Evolutionary conservation across 2,888 invertebrate genomes (phyloP), one percentile per base, ranked within the genome.

Genomic region (Cephus spinipes): DNA sequence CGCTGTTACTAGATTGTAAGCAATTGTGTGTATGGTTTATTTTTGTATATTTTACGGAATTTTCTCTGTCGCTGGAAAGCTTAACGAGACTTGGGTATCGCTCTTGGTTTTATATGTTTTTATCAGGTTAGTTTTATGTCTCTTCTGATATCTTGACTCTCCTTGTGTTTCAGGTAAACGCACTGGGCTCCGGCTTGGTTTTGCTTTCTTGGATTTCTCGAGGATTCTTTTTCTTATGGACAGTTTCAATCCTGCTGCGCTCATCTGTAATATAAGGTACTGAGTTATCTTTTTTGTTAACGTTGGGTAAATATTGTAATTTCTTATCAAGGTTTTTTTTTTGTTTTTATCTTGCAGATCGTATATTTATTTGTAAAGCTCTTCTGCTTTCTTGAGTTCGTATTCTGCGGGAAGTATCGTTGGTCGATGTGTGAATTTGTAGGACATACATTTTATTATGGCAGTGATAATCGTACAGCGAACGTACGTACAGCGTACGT

Each of bases 251-350:
- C 55, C 55, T 55, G 55, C 9, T 23, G 23, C 9, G 23, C 4
- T 23, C 23, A 23, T 55, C 55, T 23, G 55, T 23, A 55, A 55
- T 55, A 9, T 1, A 55, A 23, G 55, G 55, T 23, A 55, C 55
- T 55, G 55, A 23, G 55, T 23, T 55, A 55, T 55, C 55, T 9
- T 55, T 55, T 23, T 55, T 55, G 55, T 23, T 55, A 2, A 55
- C 55, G 23, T 55, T 55, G 55, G 9, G 23, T 9, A 55, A 55
- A 55, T 55, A 55, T 76, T 76, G 73, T 36, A 71, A 55, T 73
- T 76, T 34, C 73, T 55, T 71, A 76, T 76, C 76, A 23, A 55
- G 9, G 9, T 55, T 55, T 23, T 55, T 55, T 55, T 55, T 55
- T 9, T 23, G 1, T 2, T 23, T 55, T 23, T 23, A 23, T 55